Evolutionary conservation across 1,140 invertebrate species (phyloP), one percentile per base, ranked within the genome.

Genomic region (Saccostrea glomerata): DNA sequence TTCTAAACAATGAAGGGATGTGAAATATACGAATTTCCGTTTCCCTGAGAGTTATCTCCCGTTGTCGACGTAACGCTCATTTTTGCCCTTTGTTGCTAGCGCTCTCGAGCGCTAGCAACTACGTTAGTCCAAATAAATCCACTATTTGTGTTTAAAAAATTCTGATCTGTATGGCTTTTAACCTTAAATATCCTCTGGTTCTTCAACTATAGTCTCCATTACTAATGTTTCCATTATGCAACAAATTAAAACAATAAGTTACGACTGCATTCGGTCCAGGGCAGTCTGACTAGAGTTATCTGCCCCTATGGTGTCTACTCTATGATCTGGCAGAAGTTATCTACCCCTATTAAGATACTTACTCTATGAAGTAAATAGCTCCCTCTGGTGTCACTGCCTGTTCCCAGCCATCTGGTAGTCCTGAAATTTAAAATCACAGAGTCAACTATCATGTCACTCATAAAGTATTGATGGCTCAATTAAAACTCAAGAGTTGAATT

Each of bases 401-500:
- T 87, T 93, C 92, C 92, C 92, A 93, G 2, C 92, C 92, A 40
- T 87, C 87, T 63, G 92, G 92, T 30, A 93, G 88, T 86, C 90
- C 92, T 93, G 90, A 82, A 91, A 91, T 36, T 84, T 66, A 58
- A 63, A 47, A 87, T 54, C 70, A 30, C 23, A 36, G 25, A 30
- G 70, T 36, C 9, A 20, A 30, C 25, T 25, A 77, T 77, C 25
- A 30, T 36, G 70, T 36, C 23, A 77, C 15, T 77, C 70, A 77
- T 77, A 15, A 30, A 77, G 30, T 77, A 77, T 77, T 77, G 25
- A 77, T 77, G 30, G 30, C 13, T 77, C 12, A 30, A 36, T 30
- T 30, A 30, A 30, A 77, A 77, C 25, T 77, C 11, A 15, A 15
- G 25, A 15, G 70, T 36, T 20, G 17, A 20, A 63, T 63, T 63